Base-by-base conservation (phyloP, 1,140 invertebrate species). In the Panulirus ornatus region DNA sequence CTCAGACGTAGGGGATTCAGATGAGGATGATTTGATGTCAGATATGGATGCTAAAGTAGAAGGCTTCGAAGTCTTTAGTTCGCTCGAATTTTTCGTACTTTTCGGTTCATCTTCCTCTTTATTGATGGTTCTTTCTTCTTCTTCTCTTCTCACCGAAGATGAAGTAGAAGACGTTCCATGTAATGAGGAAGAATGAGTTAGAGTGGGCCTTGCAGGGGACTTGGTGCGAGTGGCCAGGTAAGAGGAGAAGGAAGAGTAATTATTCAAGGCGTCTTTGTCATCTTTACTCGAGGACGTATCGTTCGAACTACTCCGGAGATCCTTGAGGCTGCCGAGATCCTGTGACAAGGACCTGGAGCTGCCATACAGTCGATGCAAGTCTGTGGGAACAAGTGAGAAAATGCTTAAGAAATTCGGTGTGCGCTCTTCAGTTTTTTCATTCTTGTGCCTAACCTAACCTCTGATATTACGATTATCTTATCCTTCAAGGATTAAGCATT, bases 201-300 rank as follows among this genome's bases (percentile, higher is more conserved):
- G 84, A 11, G 91, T 82, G 22, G 91, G 91, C 47, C 91, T 83
- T 0, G 63, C 91, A 1, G 91, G 91, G 40, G 89, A 91, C 78
- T 92, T 92, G 27, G 91, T 92, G 42, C 91, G 79, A 86, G 89
- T 92, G 54, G 91, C 89, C 22, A 92, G 76, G 71, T 92, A 92
- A 9, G 91, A 91, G 44, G 91, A 92, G 87, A 92, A 92, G 84
- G 84, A 88, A 51, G 36, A 76, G 79, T 71, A 75, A 2, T 63
- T 27, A 0, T 78, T 22, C 27, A 16, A 19, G 34, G 44, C 6
- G 8, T 70, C 63, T 54, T 54, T 63, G 36, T 82, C 79, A n/a
- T 36, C 27, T 34, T 40, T 63, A 27, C 40, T 82, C 2, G 51
- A 70, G 1, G 90, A 81, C 27, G 76, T 22, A 42, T 81, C 47